Base-by-base conservation (phyloP, 2,888 invertebrate genomes). In the Ecdyonurus torrentis region DNA sequence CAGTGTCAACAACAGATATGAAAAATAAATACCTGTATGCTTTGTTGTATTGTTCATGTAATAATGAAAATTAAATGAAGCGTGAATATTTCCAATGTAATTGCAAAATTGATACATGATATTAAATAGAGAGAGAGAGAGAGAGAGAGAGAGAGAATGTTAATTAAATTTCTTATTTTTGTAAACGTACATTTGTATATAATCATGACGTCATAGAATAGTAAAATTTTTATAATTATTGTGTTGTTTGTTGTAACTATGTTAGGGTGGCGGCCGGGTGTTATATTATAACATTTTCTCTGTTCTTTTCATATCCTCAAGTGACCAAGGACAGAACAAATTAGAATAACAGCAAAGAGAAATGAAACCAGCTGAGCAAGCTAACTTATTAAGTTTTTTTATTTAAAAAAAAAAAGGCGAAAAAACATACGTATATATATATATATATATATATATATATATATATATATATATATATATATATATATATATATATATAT, bases 281-380 rank as follows among this genome's bases (percentile, higher is more conserved):
- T 37, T 37, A n/a, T n/a, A n/a, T n/a, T n/a, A n/a, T n/a, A n/a
- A n/a, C n/a, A n/a, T n/a, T n/a, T n/a, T n/a, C 37, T 37, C 15
- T 10, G 5, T 37, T 5, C 37, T 15, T 37, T 15, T 37, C 15
- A 37, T 37, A 37, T 37, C 15, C 37, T 37, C 37, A 10, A 15
- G 37, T 37, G 37, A 37, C 55, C 55, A 55, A n/a, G 55, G 55
- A 55, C 55, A 55, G 22, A 55, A 55, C 55, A 55, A 55, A 55
- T 55, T 55, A 55, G 55, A 55, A 22, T 55, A 55, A 55, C 22
- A 55, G 37, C 15, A 15, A 15, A 37, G 37, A 37, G 37, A 37
- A 37, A 37, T 37, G 37, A 37, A 15, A 37, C 7, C 37, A 37
- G 37, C 37, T 37, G 37, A 37, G 37, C 37, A 37, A 37, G 15